phyloP scores from a whole-genome alignment of 2,797 vertebrate genomes.

The Glyptemys insculpta region DNA sequence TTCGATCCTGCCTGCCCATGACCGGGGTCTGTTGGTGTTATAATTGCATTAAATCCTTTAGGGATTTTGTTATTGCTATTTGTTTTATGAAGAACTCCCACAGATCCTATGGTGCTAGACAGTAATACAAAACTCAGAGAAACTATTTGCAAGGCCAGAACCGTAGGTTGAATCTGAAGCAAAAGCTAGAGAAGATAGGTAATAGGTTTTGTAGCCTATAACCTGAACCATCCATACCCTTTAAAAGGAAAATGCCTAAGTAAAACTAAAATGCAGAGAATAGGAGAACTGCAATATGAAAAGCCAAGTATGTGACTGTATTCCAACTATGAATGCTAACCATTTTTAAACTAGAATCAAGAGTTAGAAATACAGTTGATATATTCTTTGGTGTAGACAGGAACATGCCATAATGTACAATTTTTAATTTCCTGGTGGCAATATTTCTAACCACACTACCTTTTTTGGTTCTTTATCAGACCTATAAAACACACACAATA shows the following conservation, averaged over 20 bases:
- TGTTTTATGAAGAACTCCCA: background rate
- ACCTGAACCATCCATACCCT: background rate
- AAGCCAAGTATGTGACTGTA: rapidly evolving
- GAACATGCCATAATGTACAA: constrained; percentile 18
- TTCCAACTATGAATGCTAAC: background rate
- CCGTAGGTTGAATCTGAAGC: background rate
- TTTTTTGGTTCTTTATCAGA: background rate
- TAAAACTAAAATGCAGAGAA: background rate
- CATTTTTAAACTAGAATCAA: background rate
- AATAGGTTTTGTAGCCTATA: background rate
- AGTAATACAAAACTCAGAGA: background rate
- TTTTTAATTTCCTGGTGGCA: background rate
- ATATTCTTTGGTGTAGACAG: constrained; percentile 35
- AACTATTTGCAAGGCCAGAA: background rate
- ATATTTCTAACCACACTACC: constrained; percentile 5
- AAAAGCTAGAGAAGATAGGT: background rate
- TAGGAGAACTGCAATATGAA: background rate
- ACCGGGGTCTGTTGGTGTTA: too few relatives aligned
- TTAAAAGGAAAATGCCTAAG: background rate
- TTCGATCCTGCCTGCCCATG: too few relatives aligned
- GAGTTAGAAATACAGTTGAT: background rate
- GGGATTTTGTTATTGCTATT: background rate
- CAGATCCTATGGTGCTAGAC: rapidly evolving
- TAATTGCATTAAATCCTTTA: rapidly evolving
- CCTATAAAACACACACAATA: background rate